Percentiles rank a stretch among this genome's conserved stretches.
Conservation (phyloP, 2,113 vertebrate species). For the Murina feae region DNA sequence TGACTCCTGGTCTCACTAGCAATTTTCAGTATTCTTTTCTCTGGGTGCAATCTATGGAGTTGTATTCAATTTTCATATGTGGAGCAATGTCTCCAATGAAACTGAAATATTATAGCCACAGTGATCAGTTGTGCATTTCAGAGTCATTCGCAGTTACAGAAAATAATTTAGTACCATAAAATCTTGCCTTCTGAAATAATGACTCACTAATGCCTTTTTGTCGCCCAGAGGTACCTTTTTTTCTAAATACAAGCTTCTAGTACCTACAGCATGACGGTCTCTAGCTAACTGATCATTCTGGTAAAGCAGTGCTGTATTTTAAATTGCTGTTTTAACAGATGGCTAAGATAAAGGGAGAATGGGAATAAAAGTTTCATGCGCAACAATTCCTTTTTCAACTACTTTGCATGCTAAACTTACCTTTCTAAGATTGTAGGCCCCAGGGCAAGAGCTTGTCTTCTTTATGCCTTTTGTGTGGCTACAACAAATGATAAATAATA, state of each 20-base stretch:
- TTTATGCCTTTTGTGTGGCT: constrained; percentile 13
- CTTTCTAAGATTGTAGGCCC: background rate
- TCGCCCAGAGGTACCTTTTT: constrained; percentile 37
- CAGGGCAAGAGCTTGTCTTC: constrained; percentile 17
- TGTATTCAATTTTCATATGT: constrained; percentile 42
- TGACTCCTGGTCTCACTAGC: background rate
- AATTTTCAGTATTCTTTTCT: constrained; percentile 26
- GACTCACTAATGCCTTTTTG: constrained; percentile 6
- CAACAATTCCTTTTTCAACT: constrained; percentile 42
- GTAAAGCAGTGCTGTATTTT: constrained; percentile 46
- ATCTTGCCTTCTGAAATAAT: constrained; percentile 43
- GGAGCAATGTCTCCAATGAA: constrained; percentile 37
- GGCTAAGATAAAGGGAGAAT: constrained; percentile 48
- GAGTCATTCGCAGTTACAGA: constrained; percentile 54
- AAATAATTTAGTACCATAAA: constrained; percentile 64
- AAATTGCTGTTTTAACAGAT: constrained; percentile 59
- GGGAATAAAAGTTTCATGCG: constrained; percentile 53
- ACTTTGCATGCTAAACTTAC: constrained; percentile 48
- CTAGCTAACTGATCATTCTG: constrained; percentile 38
- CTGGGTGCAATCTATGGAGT: background rate
- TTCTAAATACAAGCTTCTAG: constrained; percentile 31
- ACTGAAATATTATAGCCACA: background rate
- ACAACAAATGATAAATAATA: constrained; percentile 30
- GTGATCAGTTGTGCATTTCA: constrained; percentile 55
- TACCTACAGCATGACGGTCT: constrained; percentile 3